Percentiles rank a stretch among this genome's conserved stretches.
Conservation (phyloP, 2,113 vertebrate species). For the Miniopterus natalensis region DNA sequence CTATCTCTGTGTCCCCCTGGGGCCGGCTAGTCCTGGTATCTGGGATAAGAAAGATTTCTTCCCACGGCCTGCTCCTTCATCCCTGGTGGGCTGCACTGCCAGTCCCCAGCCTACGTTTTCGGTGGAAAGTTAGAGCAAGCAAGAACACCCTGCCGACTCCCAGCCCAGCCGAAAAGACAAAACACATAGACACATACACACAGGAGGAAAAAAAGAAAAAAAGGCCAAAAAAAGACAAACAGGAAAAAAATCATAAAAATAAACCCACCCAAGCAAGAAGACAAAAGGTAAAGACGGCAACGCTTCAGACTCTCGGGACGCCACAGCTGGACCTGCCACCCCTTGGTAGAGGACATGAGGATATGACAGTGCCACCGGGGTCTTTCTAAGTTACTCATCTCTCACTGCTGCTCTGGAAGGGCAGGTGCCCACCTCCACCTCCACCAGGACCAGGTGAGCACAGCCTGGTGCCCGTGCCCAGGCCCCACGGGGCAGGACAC, state of each 20-base stretch:
- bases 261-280: constrained; percentile 59
- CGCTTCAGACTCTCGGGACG: constrained; percentile 3
- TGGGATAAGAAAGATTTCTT: constrained; percentile 91
- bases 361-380: not conserved
- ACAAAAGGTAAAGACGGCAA: constrained; percentile 8
- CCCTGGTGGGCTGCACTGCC: constrained; percentile 81
- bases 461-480: not conserved
- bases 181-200: constrained; percentile 66
- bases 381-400: constrained; percentile 66
- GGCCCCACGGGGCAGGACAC: not conserved
- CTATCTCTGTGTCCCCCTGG: not conserved
- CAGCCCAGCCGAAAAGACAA: constrained; percentile 65
- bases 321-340: not conserved
- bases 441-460: constrained; percentile 72
- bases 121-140: constrained; percentile 75
- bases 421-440: not conserved
- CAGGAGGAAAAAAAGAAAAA: constrained; percentile 67
- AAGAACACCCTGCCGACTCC: constrained; percentile 50
- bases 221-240: constrained; percentile 58
- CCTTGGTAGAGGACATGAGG: not conserved
- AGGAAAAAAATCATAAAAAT: constrained; percentile 69
- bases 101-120: constrained; percentile 80
- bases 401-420: constrained; percentile 79
- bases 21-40: constrained; percentile 95
- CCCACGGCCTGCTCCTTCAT: constrained; percentile 81